These are phyloP conservation scores for Cheiracanthium punctorium DNA, from an alignment of 2,888 invertebrate genomes.

Conservation along the genomic window DNA sequence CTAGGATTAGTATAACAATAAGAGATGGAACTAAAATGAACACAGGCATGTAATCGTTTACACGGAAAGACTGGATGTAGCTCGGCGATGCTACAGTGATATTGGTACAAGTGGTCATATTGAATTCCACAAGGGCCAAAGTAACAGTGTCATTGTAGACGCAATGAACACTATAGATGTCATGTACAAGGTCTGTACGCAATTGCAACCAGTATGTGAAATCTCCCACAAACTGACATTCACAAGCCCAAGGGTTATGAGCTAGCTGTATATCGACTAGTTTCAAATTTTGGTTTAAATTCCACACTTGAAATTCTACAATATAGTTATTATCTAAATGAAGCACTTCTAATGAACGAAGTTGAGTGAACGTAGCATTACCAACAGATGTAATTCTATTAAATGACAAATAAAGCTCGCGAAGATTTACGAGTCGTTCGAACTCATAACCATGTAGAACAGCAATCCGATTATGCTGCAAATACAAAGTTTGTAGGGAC, in stretches of 20 bases:
- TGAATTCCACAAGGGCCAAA: constrained; percentile 70
- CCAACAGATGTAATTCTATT: constrained; percentile 84
- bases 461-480: constrained; percentile 84
- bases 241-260: constrained; percentile 89
- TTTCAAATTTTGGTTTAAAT: constrained; percentile 67
- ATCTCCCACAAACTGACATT: constrained; percentile 85
- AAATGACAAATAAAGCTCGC: constrained; percentile 84
- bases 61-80: constrained; percentile 54
- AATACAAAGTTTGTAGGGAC: constrained; percentile 84
- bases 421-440: constrained; percentile 84
- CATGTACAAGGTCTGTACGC: constrained; percentile 78
- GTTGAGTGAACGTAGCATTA: constrained; percentile 83
- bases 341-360: constrained; percentile 82
- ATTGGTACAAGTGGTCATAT: constrained; percentile 70
- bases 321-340: constrained; percentile 85
- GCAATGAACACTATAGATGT: constrained; percentile 70
- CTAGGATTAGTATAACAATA: constrained; percentile 75
- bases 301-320: constrained; percentile 83
- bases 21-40: constrained; percentile 44
- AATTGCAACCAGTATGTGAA: constrained; percentile 86
- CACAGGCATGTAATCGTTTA: constrained; percentile 48
- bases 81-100: constrained; percentile 55
- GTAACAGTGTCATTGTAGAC: constrained; percentile 71
- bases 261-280: constrained; percentile 77
- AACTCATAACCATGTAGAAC: constrained; percentile 87